Conservation (phyloP, 2,888 invertebrate genomes). For the Eupithecia vulgata region DNA sequence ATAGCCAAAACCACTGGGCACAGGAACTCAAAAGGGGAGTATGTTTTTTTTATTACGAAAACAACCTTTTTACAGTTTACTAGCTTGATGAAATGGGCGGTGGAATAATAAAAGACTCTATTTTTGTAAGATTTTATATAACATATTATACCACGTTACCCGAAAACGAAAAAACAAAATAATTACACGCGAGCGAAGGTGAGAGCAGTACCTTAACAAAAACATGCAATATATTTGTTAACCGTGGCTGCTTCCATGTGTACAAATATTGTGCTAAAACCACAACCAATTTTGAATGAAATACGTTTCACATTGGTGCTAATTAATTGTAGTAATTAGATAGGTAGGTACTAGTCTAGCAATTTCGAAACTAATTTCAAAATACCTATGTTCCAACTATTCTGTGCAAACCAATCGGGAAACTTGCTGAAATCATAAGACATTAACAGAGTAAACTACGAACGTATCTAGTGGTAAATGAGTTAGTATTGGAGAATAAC, state of each 20-base stretch:
- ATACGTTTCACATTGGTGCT: background rate
- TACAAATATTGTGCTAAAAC: background rate
- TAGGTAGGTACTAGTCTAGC: background rate
- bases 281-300: background rate
- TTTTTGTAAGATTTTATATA: background rate
- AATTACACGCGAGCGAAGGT: background rate
- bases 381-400: background rate
- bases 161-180: background rate
- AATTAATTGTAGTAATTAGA: background rate
- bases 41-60: slow-evolving; percentile 3
- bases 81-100: background rate
- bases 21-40: background rate
- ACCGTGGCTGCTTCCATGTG: background rate
- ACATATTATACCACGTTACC: background rate
- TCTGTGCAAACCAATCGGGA: background rate
- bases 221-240: background rate
- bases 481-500: background rate
- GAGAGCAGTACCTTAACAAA: background rate
- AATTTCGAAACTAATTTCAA: slow-evolving; percentile 4
- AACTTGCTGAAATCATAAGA: background rate
- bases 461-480: background rate
- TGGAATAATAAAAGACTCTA: background rate
- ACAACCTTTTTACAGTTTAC: background rate
- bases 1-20: background rate
- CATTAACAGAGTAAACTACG: background rate